phyloP scores from a whole-genome alignment of 2,888 invertebrate genomes.

The Rhyacophila evoluta region DNA sequence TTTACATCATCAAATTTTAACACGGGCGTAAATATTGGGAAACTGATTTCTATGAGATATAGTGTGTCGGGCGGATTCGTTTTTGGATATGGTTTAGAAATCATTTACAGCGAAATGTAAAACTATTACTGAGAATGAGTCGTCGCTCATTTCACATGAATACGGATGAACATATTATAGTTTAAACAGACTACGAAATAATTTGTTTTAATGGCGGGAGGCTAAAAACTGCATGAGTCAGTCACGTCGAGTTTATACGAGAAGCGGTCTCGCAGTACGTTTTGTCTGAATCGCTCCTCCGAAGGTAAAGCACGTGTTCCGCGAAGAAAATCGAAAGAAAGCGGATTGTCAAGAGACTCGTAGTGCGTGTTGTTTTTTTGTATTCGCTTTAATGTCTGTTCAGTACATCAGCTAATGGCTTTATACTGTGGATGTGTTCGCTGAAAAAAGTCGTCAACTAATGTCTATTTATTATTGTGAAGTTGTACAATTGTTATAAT shows the following conservation, averaged over 20 bases:
- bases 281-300: neutral
- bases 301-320: conserved; percentile 10
- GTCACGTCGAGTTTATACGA: neutral
- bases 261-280: neutral
- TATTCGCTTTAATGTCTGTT: neutral
- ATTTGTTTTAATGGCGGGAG: neutral
- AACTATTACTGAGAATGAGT: neutral
- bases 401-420: neutral
- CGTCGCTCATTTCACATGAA: neutral
- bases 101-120: neutral
- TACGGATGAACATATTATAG: neutral
- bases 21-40: too few species aligned
- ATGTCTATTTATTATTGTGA: neutral
- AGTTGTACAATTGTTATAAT: neutral
- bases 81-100: neutral
- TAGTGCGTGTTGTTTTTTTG: neutral
- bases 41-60: too few species aligned
- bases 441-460: neutral
- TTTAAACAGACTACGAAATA: neutral
- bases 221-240: neutral
- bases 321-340: conserved; percentile 2
- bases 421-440: neutral
- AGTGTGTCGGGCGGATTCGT: neutral
- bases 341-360: neutral
- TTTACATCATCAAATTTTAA: too few species aligned